A percentile compares a stretch with the other conserved stretches of the same genome.
Conservation (phyloP, 2,888 invertebrate genomes). For the Chloroclystis v-ata region DNA sequence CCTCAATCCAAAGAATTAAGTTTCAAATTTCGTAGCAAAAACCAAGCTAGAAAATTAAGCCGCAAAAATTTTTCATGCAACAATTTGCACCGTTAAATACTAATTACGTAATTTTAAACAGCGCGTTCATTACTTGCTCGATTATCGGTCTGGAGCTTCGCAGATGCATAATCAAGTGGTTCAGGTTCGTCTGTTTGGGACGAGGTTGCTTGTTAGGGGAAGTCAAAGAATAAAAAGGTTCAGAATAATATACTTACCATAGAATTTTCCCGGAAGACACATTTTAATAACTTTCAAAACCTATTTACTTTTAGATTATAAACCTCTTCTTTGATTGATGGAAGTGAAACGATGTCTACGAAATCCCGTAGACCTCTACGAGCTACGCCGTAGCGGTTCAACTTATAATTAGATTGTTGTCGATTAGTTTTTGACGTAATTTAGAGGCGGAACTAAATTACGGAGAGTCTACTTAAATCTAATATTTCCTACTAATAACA, state of each 20-base stretch:
- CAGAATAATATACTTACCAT: no score
- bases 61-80: slow-evolving; percentile 16
- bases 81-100: slow-evolving; percentile 19
- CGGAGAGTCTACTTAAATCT: neutral
- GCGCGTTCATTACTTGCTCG: slow-evolving; percentile 71
- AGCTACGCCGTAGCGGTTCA: slow-evolving; percentile 26
- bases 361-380: slow-evolving; percentile 21
- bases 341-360: neutral
- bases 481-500: neutral
- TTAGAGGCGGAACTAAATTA: slow-evolving; percentile 2
- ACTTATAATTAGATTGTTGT: slow-evolving; percentile 28
- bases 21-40: neutral
- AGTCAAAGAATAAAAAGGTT: slow-evolving; percentile 17
- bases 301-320: no score
- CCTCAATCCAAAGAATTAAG: no score
- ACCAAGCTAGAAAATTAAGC: slow-evolving; percentile 8
- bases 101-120: slow-evolving; percentile 34
- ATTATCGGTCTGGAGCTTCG: slow-evolving; percentile 71
- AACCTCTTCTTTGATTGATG: no score
- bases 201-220: no score
- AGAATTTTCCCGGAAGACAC: no score
- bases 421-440: slow-evolving; percentile 13
- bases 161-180: slow-evolving; percentile 75
- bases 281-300: no score
- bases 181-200: slow-evolving; percentile 46